Evolutionary conservation across 2,113 vertebrate genomes (phyloP).

Genomic region (Pedionomus torquatus): DNA sequence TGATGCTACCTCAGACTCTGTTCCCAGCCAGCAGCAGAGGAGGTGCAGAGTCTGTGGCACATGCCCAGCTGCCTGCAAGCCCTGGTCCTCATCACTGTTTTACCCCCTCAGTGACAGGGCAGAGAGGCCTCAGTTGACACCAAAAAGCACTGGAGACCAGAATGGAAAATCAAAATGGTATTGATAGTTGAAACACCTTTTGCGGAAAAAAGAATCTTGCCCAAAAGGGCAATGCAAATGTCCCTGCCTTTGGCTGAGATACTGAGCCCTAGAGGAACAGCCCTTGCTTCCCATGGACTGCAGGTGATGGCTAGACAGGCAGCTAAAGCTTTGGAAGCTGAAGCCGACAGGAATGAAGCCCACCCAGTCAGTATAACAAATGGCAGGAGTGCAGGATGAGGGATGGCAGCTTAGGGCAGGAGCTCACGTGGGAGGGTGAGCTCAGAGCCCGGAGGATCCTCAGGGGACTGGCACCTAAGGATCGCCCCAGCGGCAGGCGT

Average conservation of each 20-base stretch:
- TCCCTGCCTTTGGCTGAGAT: not conserved
- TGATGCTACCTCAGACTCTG: not conserved
- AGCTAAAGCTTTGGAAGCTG: not conserved
- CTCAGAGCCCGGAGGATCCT: fast-evolving
- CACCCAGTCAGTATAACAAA: not conserved
- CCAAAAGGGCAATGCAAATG: not conserved
- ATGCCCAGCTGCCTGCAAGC: fast-evolving
- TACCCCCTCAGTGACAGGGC: not conserved
- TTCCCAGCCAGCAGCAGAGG: not conserved
- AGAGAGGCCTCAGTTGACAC: not conserved
- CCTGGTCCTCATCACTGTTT: not conserved
- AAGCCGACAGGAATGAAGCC: not conserved
- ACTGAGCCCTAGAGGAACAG: not conserved
- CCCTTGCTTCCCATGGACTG: not conserved
- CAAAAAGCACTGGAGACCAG: not conserved
- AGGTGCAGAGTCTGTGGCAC: not conserved
- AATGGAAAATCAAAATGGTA: not conserved
- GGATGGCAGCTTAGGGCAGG: not conserved
- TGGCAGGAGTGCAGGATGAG: not conserved
- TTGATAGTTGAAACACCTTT: not conserved
- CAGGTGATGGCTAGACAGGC: fast-evolving
- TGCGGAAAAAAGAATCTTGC: not conserved
- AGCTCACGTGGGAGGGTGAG: not conserved
- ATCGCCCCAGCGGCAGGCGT: fast-evolving
- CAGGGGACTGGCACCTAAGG: fast-evolving